Percentiles rank a stretch among this genome's conserved stretches.
Conservation (phyloP, 2,888 invertebrate genomes). For the Limnephilus rhombicus region DNA sequence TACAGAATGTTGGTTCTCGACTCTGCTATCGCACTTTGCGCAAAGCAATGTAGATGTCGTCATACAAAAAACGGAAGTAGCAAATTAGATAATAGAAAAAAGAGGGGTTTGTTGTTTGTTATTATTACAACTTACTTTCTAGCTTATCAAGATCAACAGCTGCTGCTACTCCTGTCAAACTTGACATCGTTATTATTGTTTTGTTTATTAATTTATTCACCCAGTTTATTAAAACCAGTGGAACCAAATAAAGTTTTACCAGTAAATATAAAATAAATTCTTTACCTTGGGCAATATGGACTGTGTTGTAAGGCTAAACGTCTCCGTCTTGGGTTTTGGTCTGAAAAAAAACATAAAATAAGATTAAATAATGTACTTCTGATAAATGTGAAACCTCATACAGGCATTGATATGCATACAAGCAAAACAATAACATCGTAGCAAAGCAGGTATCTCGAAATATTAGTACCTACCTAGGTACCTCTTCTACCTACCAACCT, state of each 20-base stretch:
- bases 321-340: constrained; percentile 62
- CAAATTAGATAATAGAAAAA: neutral
- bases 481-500: neutral
- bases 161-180: neutral
- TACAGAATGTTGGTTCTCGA: constrained; percentile 29
- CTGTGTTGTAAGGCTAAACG: constrained; percentile 60
- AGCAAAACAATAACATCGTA: neutral
- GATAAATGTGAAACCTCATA: neutral
- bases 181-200: neutral
- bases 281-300: constrained; percentile 64
- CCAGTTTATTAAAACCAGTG: no score
- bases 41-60: constrained; percentile 20
- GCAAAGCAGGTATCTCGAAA: neutral
- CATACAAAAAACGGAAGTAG: neutral
- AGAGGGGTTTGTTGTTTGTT: constrained; percentile 8
- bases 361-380: neutral
- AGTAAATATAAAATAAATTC: constrained; percentile 36
- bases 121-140: no score
- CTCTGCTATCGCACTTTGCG: constrained; percentile 17
- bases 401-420: no score
- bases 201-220: no score
- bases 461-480: neutral
- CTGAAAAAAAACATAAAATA: constrained; percentile 58
- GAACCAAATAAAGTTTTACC: neutral
- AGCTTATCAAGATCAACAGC: neutral